Percentiles rank a stretch among this genome's conserved stretches.
phyloP scores from a whole-genome alignment of 2,797 vertebrate genomes.

The Anisognathus igniventris region DNA sequence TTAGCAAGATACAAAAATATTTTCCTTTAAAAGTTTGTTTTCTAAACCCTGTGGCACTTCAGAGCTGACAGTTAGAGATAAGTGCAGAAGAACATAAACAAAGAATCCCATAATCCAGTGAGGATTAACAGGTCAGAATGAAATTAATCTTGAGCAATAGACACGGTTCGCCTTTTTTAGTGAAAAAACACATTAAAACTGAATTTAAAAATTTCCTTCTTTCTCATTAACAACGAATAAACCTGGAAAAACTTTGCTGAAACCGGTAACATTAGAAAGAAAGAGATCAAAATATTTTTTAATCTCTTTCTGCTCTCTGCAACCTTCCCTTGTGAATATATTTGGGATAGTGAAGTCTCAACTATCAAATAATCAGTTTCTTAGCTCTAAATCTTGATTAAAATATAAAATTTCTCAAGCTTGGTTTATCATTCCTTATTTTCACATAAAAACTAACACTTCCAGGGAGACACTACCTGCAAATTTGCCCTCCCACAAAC shows the following conservation, averaged over 20 bases:
- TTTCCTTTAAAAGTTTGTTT: background rate
- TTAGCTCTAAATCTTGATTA: background rate
- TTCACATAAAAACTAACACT: background rate
- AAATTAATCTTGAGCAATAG: background rate
- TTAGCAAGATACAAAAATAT: background rate
- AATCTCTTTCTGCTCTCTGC: background rate
- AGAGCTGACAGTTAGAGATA: background rate
- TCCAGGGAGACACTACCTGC: background rate
- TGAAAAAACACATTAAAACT: background rate
- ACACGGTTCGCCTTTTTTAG: background rate
- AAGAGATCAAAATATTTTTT: background rate
- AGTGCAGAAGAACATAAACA: background rate
- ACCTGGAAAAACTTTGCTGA: background rate
- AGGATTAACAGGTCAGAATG: background rate
- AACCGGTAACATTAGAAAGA: background rate
- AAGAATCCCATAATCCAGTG: background rate
- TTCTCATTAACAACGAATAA: background rate
- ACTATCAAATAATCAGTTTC: background rate
- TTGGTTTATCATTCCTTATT: background rate
- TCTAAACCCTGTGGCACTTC: background rate
- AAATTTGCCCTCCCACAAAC: background rate
- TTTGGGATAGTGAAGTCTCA: background rate
- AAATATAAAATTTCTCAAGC: background rate
- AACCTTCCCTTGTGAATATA: background rate
- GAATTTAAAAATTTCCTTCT: background rate